Evolutionary conservation across 2,113 vertebrate genomes (phyloP).

Genomic region (Irena cyanogastra): DNA sequence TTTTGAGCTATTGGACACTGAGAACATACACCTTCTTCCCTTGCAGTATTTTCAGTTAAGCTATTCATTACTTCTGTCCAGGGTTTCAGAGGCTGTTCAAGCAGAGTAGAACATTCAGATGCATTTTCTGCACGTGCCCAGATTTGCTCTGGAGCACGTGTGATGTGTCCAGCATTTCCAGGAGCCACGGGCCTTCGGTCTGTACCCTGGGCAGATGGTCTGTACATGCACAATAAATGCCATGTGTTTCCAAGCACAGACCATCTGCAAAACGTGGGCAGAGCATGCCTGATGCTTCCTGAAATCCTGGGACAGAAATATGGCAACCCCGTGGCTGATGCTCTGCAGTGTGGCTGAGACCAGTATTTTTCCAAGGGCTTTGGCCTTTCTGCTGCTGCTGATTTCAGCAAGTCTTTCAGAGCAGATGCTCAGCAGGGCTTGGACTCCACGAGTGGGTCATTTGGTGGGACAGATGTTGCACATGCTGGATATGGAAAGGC

Average conservation of each 20-base stretch:
- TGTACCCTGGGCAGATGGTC: not conserved
- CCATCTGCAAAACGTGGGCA: not conserved
- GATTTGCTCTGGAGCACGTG: not conserved
- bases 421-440: not conserved
- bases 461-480: slow-evolving; percentile 1
- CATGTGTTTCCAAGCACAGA: slow-evolving; percentile 12
- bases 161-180: not conserved
- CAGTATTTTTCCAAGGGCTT: slow-evolving; percentile 11
- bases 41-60: not conserved
- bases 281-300: not conserved
- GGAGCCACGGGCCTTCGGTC: not conserved
- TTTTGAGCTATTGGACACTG: not conserved
- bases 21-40: not conserved
- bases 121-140: not conserved
- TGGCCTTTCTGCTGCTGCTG: not conserved
- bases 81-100: not conserved
- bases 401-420: not conserved
- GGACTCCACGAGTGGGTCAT: not conserved
- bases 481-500: not conserved
- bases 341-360: not conserved
- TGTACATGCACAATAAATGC: slow-evolving; percentile 10
- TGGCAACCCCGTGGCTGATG: not conserved
- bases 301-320: slow-evolving; percentile 28
- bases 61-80: not conserved
- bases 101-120: not conserved